A percentile compares a stretch with the other conserved stretches of the same genome.
Conservation (phyloP, 2,113 vertebrate species). For the Bathybates hornii region DNA sequence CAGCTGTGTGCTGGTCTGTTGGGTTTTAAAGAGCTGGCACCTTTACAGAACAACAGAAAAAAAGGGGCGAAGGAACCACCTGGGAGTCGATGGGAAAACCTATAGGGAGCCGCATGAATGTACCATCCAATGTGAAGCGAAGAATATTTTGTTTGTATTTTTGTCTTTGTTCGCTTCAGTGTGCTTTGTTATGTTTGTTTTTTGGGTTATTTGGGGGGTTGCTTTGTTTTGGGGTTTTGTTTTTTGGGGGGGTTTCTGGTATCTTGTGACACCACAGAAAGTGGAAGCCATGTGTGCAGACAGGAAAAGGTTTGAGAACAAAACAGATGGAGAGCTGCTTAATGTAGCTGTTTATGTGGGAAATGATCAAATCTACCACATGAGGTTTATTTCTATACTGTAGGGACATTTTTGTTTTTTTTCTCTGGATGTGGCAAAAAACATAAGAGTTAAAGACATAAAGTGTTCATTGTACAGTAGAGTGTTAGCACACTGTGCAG, state of each 20-base stretch:
- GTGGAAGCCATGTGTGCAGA: neutral
- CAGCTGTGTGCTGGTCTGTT: neutral
- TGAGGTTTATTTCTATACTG: neutral
- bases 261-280: slow-evolving; percentile 60
- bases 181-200: neutral
- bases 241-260: neutral
- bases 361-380: neutral
- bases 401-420: neutral
- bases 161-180: neutral
- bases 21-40: neutral
- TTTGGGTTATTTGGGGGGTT: neutral
- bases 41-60: neutral
- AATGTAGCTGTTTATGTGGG: neutral
- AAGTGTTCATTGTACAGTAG: neutral
- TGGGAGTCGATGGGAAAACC: neutral
- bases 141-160: slow-evolving; percentile 35
- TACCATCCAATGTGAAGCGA: slow-evolving; percentile 74
- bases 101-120: slow-evolving; percentile 54
- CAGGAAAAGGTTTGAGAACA: neutral
- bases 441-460: neutral
- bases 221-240: neutral
- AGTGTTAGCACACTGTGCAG: neutral
- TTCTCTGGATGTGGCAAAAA: neutral
- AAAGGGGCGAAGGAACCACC: neutral
- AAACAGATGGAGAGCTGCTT: neutral